phyloP scores from a whole-genome alignment of 1,140 invertebrate genomes.

The Drosophila jambulina region DNA sequence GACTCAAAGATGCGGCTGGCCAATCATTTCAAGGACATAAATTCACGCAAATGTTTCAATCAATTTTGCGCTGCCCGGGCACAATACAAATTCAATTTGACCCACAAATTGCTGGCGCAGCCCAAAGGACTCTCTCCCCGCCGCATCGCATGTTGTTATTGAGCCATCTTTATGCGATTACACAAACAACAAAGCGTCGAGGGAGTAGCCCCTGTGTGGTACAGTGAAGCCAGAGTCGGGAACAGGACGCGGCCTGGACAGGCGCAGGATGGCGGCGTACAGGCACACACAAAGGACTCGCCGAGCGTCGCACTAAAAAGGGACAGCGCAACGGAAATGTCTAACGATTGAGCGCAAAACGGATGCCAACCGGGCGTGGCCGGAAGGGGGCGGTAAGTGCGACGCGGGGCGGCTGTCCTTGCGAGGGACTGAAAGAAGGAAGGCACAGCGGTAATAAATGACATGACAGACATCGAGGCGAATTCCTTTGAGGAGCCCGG shows the following conservation, averaged over 20 bases:
- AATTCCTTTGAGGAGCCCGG: slow-evolving; percentile 66
- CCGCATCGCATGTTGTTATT: slow-evolving; percentile 63
- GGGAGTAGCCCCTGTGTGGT: slow-evolving; percentile 25
- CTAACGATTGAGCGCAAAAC: slow-evolving; percentile 79
- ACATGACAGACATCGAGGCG: slow-evolving; percentile 72
- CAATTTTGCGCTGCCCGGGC: slow-evolving; percentile 72
- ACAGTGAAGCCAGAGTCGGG: slow-evolving; percentile 26
- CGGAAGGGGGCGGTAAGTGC: slow-evolving; percentile 24
- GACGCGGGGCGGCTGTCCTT: not conserved
- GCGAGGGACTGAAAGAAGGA: not conserved
- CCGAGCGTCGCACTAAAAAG: slow-evolving; percentile 68
- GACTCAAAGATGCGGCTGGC: slow-evolving; percentile 67
- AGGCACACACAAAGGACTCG: slow-evolving; percentile 64
- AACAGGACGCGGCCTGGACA: slow-evolving; percentile 31
- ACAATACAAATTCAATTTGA: slow-evolving; percentile 83
- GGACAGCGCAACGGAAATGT: slow-evolving; percentile 79
- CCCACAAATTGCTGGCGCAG: slow-evolving; percentile 79
- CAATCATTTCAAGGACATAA: slow-evolving; percentile 83
- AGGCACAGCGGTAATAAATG: slow-evolving; percentile 69
- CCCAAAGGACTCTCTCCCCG: slow-evolving; percentile 35
- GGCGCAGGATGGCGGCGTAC: slow-evolving; percentile 38
- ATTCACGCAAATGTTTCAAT: slow-evolving; percentile 83
- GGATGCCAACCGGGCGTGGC: slow-evolving; percentile 47
- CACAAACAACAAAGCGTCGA: slow-evolving; percentile 62
- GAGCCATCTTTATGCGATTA: slow-evolving; percentile 81